Percentiles rank a stretch among this genome's conserved stretches.
Conservation (phyloP, 2,113 vertebrate genomes). For the Eclectus roratus region DNA sequence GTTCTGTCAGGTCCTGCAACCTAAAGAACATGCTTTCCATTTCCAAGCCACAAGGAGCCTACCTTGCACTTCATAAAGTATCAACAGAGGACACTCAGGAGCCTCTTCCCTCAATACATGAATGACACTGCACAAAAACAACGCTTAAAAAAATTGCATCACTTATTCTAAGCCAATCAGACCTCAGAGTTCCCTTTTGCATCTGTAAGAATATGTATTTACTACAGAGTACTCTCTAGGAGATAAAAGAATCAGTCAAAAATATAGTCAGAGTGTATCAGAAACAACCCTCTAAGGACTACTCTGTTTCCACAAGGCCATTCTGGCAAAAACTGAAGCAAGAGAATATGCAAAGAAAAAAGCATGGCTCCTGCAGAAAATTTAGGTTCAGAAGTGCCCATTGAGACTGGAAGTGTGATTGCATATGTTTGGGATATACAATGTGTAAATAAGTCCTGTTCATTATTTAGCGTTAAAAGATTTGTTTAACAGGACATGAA, state of each 20-base stretch:
- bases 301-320: not conserved
- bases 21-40: not conserved
- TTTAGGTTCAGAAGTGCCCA: not conserved
- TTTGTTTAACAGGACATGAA: not conserved
- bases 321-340: not conserved
- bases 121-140: not conserved
- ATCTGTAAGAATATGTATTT: not conserved
- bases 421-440: not conserved
- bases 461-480: not conserved
- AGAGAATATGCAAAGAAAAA: not conserved
- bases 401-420: not conserved
- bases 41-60: not conserved
- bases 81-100: not conserved
- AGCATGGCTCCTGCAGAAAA: not conserved
- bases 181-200: not conserved
- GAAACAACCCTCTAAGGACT: not conserved
- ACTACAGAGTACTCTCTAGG: not conserved
- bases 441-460: not conserved
- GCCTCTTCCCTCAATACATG: not conserved
- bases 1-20: not conserved
- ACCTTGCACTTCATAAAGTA: not conserved
- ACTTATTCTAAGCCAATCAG: not conserved
- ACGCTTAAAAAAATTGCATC: rapidly evolving
- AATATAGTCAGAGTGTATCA: not conserved
- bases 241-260: not conserved